These are phyloP conservation scores for Rhinogobio ventralis DNA, from an alignment of 2,797 vertebrate species.

Conservation along the genomic window DNA sequence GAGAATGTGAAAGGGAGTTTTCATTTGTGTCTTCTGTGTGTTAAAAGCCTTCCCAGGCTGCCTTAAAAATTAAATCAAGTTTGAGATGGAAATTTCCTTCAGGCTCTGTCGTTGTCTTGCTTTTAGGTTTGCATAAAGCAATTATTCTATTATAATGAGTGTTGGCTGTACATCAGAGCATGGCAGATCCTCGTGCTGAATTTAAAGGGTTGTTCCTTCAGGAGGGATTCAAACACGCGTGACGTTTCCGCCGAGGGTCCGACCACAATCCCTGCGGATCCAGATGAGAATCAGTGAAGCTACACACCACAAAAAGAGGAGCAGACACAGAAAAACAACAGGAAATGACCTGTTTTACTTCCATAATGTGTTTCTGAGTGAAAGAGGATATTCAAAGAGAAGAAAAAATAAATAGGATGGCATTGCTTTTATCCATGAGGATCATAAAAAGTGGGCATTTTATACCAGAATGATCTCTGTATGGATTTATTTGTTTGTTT, in stretches of 20 bases:
- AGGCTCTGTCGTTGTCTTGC: neutral
- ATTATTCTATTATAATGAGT: neutral
- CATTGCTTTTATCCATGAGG: neutral
- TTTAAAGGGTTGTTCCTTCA: neutral
- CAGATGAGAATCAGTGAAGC: neutral
- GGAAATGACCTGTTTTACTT: neutral
- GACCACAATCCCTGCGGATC: neutral
- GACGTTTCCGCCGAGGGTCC: neutral
- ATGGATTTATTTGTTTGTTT: neutral
- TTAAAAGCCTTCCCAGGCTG: neutral
- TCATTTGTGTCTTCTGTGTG: conserved; percentile 1
- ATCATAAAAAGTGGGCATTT: neutral
- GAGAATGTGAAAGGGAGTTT: neutral
- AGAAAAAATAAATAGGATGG: neutral
- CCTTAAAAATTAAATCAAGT: neutral
- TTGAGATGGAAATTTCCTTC: neutral
- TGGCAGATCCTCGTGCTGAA: neutral
- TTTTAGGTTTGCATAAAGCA: neutral
- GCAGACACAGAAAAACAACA: neutral
- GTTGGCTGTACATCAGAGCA: neutral
- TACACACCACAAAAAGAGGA: neutral
- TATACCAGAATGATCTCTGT: neutral
- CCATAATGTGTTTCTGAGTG: neutral
- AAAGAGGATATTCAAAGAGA: neutral
- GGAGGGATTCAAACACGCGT: neutral